These are phyloP conservation scores for Mesembrinibis cayennensis DNA, from an alignment of 2,113 vertebrate genomes.

Conservation along the genomic window DNA sequence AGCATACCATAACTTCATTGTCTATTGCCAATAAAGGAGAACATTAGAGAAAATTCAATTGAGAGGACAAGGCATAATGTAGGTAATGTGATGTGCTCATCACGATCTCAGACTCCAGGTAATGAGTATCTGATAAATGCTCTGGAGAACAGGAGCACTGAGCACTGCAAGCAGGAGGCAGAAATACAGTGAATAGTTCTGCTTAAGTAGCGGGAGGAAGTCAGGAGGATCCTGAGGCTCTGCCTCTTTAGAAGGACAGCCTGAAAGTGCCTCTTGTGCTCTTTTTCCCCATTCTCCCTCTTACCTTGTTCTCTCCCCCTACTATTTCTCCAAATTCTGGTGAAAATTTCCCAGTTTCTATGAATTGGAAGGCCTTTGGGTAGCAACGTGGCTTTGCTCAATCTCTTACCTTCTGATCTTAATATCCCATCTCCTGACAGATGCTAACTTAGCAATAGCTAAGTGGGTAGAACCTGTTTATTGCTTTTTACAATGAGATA, in stretches of 20 bases:
- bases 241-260: background rate
- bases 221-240: background rate
- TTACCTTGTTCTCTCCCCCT: background rate
- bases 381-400: background rate
- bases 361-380: background rate
- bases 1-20: constrained; percentile 48
- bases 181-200: background rate
- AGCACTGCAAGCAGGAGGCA: background rate
- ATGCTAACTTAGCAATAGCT: background rate
- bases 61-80: constrained; percentile 27
- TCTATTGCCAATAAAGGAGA: constrained; percentile 55
- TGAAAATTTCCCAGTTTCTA: background rate
- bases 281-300: background rate
- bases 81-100: constrained; percentile 31
- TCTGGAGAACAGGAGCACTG: background rate
- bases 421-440: background rate
- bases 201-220: background rate
- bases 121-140: constrained; percentile 30
- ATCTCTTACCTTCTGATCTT: background rate
- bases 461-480: constrained; percentile 34
- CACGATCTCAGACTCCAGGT: background rate
- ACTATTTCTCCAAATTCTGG: background rate
- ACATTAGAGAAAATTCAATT: constrained; percentile 33
- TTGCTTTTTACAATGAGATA: constrained; percentile 14
- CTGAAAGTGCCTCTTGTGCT: fast-evolving